A percentile compares a stretch with the other conserved stretches of the same genome.
Evolutionary conservation across 2,888 invertebrate genomes (phyloP).

Genomic region (Gastracanthus pulcherrimus): DNA sequence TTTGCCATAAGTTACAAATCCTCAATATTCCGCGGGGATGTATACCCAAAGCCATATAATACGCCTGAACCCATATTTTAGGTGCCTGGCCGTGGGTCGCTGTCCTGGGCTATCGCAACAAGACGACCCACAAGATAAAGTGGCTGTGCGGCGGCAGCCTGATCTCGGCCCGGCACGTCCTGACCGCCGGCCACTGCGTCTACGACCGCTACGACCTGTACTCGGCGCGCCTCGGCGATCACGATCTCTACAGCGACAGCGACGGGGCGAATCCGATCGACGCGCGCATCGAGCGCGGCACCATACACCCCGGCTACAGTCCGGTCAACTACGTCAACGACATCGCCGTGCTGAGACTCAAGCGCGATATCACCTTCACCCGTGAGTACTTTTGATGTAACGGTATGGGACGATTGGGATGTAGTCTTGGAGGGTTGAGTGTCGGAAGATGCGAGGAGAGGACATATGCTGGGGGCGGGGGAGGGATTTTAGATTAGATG

Average conservation of each 20-base stretch:
- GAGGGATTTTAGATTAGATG: too few species aligned
- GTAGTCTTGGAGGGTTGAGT: too few species aligned
- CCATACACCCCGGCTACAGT: constrained; percentile 85
- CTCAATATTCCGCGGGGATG: too few species aligned
- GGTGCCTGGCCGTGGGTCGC: constrained; percentile 91
- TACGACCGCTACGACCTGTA: constrained; percentile 72
- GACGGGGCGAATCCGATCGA: constrained; percentile 83
- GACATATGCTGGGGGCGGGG: too few species aligned
- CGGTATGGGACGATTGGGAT: too few species aligned
- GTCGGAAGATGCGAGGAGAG: too few species aligned
- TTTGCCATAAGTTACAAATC: too few species aligned
- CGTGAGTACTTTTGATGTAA: constrained; percentile 71
- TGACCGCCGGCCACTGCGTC: constrained; percentile 90
- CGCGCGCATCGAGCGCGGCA: constrained; percentile 80
- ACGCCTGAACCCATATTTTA: too few species aligned
- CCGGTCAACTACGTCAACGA: constrained; percentile 84
- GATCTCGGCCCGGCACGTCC: constrained; percentile 83
- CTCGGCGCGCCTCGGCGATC: constrained; percentile 87
- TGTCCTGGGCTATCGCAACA: constrained; percentile 83
- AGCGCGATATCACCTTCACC: constrained; percentile 80
- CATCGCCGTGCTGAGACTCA: constrained; percentile 86
- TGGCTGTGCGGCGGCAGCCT: constrained; percentile 84
- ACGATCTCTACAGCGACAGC: constrained; percentile 83
- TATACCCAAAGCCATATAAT: too few species aligned
- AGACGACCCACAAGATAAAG: constrained; percentile 73